Evolutionary conservation across 1,140 invertebrate genomes (phyloP).

Genomic region (Ditylenchus dipsaci): DNA sequence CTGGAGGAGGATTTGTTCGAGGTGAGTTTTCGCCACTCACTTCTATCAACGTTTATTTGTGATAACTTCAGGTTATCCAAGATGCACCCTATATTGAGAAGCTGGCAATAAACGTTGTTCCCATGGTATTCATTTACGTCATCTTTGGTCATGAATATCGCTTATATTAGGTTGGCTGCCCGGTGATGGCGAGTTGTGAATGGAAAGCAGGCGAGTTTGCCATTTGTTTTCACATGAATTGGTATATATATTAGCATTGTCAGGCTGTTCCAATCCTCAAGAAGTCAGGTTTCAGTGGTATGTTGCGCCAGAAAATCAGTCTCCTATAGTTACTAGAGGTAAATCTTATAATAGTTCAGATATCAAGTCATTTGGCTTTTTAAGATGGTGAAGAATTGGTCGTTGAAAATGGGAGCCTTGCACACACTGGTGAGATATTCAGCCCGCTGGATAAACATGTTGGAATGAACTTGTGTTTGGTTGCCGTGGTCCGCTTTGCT

Average conservation of each 20-base stretch:
- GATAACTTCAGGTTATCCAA: not conserved
- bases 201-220: not conserved
- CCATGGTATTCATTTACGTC: not conserved
- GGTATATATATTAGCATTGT: not conserved
- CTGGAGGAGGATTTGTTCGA: too few relatives aligned
- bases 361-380: not conserved
- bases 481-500: not conserved
- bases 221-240: not conserved
- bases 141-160: too few relatives aligned
- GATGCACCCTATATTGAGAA: not conserved
- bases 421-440: not conserved
- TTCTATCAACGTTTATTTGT: not conserved
- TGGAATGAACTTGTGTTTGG: not conserved
- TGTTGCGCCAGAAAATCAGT: not conserved
- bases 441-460: not conserved
- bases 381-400: not conserved
- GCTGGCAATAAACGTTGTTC: not conserved
- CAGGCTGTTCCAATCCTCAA: not conserved
- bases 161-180: not conserved
- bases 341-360: not conserved
- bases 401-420: not conserved
- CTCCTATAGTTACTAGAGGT: not conserved
- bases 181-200: not conserved
- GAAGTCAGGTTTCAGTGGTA: not conserved
- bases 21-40: not conserved